Percentiles rank a stretch among this genome's conserved stretches.
Conservation (phyloP, 2,888 invertebrate genomes). For the Pollenia angustigena region DNA sequence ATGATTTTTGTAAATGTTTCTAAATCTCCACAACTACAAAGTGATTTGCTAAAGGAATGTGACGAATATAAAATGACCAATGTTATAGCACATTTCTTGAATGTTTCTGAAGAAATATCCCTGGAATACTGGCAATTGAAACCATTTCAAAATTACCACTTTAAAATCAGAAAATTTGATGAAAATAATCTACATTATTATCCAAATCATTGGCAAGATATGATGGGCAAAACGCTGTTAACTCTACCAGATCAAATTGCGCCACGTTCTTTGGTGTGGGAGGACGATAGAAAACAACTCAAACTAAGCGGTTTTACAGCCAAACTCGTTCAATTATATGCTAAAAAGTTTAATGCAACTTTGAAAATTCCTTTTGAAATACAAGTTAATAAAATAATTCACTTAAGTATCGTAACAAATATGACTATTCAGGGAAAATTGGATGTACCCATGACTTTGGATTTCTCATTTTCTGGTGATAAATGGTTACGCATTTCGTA, state of each 20-base stretch:
- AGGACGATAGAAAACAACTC: constrained; percentile 35
- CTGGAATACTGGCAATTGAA: constrained; percentile 20
- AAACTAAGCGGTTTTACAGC: constrained; percentile 74
- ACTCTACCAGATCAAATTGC: constrained; percentile 73
- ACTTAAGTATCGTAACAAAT: constrained; percentile 9
- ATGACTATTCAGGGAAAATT: constrained; percentile 9
- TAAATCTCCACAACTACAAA: background rate
- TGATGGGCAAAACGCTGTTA: constrained; percentile 46
- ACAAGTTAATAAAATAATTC: background rate
- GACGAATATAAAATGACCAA: constrained; percentile 27
- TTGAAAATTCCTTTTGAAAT: constrained; percentile 23
- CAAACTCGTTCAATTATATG: constrained; percentile 74
- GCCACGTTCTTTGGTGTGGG: constrained; percentile 74
- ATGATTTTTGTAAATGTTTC: background rate
- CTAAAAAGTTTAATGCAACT: constrained; percentile 75
- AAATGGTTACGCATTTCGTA: constrained; percentile 1
- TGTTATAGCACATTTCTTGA: background rate
- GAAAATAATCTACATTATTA: background rate
- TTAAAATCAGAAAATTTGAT: background rate
- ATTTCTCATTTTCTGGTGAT: background rate
- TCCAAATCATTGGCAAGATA: constrained; percentile 23
- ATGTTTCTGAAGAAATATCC: background rate
- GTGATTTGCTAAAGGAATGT: background rate
- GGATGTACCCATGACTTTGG: constrained; percentile 35
- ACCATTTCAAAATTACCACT: constrained; percentile 31